Conservation (phyloP, 2,113 vertebrate species). For the Bagarius yarrelli region DNA sequence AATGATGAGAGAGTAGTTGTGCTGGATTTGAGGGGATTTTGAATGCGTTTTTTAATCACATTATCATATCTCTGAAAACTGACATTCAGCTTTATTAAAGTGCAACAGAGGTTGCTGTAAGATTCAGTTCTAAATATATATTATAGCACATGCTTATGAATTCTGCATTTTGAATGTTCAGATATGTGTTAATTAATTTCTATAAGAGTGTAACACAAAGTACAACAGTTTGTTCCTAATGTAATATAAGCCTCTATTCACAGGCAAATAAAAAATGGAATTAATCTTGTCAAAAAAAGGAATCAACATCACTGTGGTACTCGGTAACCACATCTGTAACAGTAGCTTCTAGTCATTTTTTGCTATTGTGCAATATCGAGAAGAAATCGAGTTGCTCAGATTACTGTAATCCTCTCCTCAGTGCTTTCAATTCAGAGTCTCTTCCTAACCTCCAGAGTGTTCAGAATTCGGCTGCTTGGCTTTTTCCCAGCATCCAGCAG, state of each 20-base stretch:
- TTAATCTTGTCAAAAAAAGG: not conserved
- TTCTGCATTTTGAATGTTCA: not conserved
- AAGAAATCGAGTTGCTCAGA: slow-evolving; percentile 1
- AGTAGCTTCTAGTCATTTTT: not conserved
- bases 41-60: not conserved
- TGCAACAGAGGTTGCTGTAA: not conserved
- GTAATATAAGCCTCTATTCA: not conserved
- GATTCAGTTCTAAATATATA: not conserved
- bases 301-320: too few species aligned
- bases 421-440: slow-evolving; percentile 2
- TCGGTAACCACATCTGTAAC: not conserved
- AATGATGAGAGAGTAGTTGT: not conserved
- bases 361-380: not conserved
- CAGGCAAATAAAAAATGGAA: not conserved
- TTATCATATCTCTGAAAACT: not conserved
- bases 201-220: not conserved
- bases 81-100: not conserved
- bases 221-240: not conserved
- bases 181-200: not conserved
- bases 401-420: not conserved
- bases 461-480: slow-evolving; percentile 4
- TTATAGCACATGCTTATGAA: not conserved
- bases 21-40: slow-evolving; percentile 28
- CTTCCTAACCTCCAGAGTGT: not conserved
- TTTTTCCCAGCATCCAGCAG: not conserved